Evolutionary conservation across 2,797 vertebrate genomes (phyloP).

Genomic region (Danio jaintianensis): DNA sequence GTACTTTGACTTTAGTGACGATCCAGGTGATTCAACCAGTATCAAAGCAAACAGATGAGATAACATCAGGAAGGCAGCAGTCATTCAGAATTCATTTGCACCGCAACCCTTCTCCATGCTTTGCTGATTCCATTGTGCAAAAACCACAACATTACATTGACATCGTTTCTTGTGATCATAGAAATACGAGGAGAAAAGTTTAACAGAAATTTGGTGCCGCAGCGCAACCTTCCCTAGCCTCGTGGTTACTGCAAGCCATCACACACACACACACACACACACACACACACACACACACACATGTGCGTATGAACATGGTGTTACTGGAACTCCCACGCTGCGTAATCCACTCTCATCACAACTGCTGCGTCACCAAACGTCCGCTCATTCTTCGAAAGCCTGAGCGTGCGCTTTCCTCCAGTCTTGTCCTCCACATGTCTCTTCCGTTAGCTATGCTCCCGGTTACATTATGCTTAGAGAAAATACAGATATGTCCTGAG

Average conservation of each 20-base stretch:
- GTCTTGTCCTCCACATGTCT: slow-evolving; percentile 1
- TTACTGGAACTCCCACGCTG: slow-evolving; percentile 77
- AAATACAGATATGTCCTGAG: slow-evolving; percentile 6
- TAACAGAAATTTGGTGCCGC: slow-evolving; percentile 5
- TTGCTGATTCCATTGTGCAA: background rate
- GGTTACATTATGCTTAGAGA: background rate
- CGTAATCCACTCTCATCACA: slow-evolving; percentile 70
- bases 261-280: slow-evolving; percentile 50
- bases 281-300: slow-evolving; percentile 62
- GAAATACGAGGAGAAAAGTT: background rate
- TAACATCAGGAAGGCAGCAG: slow-evolving; percentile 14
- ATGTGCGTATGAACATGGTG: slow-evolving; percentile 62
- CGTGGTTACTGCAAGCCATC: slow-evolving; percentile 64
- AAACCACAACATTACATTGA: background rate
- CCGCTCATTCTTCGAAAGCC: slow-evolving; percentile 61
- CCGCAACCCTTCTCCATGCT: background rate
- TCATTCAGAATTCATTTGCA: background rate
- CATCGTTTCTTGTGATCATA: background rate
- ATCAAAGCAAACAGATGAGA: slow-evolving; percentile 34
- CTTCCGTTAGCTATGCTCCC: background rate
- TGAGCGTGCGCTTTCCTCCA: slow-evolving; percentile 37
- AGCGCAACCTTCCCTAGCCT: slow-evolving; percentile 55
- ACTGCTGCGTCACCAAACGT: slow-evolving; percentile 77
- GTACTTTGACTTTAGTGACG: background rate
- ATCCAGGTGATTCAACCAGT: slow-evolving; percentile 35